Base-by-base conservation (phyloP, 2,888 invertebrate species). In the Chromoteleia sp. region DNA sequence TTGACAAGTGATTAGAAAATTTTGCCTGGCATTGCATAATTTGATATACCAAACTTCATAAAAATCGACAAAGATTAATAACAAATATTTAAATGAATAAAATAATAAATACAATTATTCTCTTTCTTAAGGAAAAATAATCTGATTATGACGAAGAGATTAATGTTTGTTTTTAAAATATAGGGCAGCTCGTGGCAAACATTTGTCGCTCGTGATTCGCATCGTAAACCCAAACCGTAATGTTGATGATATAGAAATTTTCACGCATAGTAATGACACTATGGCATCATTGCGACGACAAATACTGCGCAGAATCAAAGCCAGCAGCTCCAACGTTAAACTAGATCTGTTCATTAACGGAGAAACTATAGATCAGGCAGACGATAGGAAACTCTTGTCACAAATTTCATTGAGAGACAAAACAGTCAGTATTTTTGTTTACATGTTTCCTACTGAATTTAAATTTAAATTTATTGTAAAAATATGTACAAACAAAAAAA, bases 241-340 rank as follows among this genome's bases (percentile, higher is more conserved):
- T 86, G 94, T 96, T 59, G 98, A 99, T 84, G 98, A 99, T 89
- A 94, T 98, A 86, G 98, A 99, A 91, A 93, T 99, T 78, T 96
- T 95, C 90, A 97, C 98, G 48, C 99, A 99, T 92, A 96, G 96
- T 77, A 98, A 99, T 92, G 98, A 99, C 91, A 98, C 98, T 1
- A 93, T 99, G 85, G 96, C 96, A 65, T 95, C 97, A 33, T 94
- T 98, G 81, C 94, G 98, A 84, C 93, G 97, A 74, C 95, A 95
- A 86, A 94, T 97, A 87, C 93, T 96, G 88, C 93, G 95, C 86
- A 93, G 96, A 83, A 92, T 93, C 48, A 94, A 93, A 85, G 93
- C 93, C 0, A 94, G 94, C 54, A 94, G 94, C 61, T 91, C 93
- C 8, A 95, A 97, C 91, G 95, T 98, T 82, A 98, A 98, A 92